Evolutionary conservation across 2,113 vertebrate genomes (phyloP).

Genomic region (Perognathus longimembris): DNA sequence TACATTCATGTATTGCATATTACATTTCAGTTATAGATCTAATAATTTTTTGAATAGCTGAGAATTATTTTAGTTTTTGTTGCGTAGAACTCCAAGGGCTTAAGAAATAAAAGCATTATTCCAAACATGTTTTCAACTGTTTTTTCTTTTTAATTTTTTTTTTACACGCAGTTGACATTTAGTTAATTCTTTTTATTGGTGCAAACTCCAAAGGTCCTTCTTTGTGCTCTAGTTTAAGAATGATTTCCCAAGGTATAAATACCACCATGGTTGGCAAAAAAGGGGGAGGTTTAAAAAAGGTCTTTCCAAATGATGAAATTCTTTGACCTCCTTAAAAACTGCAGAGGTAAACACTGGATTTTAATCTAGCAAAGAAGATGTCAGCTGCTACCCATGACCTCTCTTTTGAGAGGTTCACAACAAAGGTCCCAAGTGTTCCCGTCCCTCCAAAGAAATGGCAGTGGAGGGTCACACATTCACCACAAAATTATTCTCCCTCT

Average conservation of each 20-base stretch:
- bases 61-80: conserved; percentile 32
- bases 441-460: neutral
- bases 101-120: conserved; percentile 23
- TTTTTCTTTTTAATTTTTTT: too few relatives aligned
- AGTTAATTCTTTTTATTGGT: conserved; percentile 17
- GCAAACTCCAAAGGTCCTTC: neutral
- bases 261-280: neutral
- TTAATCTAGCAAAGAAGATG: conserved; percentile 36
- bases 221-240: conserved; percentile 30
- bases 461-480: neutral
- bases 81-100: neutral
- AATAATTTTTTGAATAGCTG: neutral
- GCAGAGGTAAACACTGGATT: neutral
- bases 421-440: neutral
- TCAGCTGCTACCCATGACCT: conserved; percentile 51
- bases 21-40: neutral
- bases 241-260: conserved; percentile 34
- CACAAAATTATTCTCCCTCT: neutral
- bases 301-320: conserved; percentile 34
- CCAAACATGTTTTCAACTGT: conserved; percentile 13
- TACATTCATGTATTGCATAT: neutral
- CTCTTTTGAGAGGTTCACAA: neutral
- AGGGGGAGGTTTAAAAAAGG: neutral
- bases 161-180: too few relatives aligned
- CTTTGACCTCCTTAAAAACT: conserved; percentile 50